These are phyloP conservation scores for Passer domesticus DNA, from an alignment of 2,113 vertebrate genomes.

Conservation along the genomic window DNA sequence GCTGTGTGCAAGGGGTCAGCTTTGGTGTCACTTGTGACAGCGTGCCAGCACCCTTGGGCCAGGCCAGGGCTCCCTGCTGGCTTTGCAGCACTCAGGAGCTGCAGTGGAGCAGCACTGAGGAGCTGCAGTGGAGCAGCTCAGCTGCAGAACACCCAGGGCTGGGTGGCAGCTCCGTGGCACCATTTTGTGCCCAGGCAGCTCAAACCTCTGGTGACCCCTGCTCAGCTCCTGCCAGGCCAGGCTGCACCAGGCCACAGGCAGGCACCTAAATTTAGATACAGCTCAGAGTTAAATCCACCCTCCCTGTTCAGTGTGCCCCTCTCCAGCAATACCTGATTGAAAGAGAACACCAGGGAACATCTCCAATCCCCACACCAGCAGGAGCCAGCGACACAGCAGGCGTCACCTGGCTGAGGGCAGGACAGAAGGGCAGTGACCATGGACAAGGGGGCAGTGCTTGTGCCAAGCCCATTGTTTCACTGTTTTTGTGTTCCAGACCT, in stretches of 20 bases:
- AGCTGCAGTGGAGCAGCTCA: neutral
- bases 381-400: neutral
- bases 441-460: accelerated
- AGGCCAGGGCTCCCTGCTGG: neutral
- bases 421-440: accelerated
- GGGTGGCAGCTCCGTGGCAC: neutral
- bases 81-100: accelerated
- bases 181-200: neutral
- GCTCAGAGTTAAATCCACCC: neutral
- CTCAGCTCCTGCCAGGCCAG: neutral
- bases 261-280: neutral
- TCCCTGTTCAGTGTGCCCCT: accelerated
- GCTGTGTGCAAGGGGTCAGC: neutral
- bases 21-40: neutral
- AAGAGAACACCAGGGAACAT: accelerated
- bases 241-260: neutral
- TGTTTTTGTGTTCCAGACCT: neutral
- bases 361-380: accelerated
- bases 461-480: accelerated
- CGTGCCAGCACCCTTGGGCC: accelerated
- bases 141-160: neutral
- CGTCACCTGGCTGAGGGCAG: accelerated
- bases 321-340: accelerated
- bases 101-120: neutral
- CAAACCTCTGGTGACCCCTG: neutral